These are phyloP conservation scores for Aporophyla lueneburgensis DNA, from an alignment of 2,888 invertebrate species.

Conservation along the genomic window DNA sequence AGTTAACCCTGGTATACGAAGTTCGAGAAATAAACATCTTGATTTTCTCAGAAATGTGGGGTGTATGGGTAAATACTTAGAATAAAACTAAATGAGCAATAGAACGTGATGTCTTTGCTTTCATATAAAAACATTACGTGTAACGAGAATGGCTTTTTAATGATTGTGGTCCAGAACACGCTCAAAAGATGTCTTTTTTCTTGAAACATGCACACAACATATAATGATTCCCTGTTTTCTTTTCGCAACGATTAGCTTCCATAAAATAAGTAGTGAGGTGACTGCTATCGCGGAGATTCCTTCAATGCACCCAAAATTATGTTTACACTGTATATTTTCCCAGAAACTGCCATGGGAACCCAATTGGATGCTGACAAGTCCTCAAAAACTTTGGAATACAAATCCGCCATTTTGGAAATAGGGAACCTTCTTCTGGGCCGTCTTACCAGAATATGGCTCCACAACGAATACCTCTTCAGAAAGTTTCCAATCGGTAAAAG, in stretches of 20 bases:
- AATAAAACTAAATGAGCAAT: not conserved
- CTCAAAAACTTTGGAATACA: conserved; percentile 84
- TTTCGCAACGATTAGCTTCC: not conserved
- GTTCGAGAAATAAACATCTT: conserved; percentile 3
- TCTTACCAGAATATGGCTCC: conserved; percentile 90
- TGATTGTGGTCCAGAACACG: no score
- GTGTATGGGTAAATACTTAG: conserved; percentile 5
- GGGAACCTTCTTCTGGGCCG: conserved; percentile 75
- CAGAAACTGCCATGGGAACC: conserved; percentile 92
- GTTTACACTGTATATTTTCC: conserved; percentile 37
- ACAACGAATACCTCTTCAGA: conserved; percentile 88
- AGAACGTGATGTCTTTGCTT: not conserved
- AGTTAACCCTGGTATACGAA: not conserved
- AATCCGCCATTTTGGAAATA: conserved; percentile 86
- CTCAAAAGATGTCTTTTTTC: not conserved
- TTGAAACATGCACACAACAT: not conserved
- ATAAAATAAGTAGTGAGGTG: not conserved
- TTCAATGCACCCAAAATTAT: not conserved
- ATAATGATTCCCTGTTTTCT: not conserved
- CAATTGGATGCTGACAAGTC: conserved; percentile 85
- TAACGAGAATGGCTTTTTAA: not conserved
- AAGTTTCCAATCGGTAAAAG: conserved; percentile 83
- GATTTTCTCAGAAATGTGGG: conserved; percentile 18
- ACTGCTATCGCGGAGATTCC: not conserved
- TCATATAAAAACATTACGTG: not conserved